Conservation (phyloP, 2,888 invertebrate genomes). For the Aphidius colemani region DNA sequence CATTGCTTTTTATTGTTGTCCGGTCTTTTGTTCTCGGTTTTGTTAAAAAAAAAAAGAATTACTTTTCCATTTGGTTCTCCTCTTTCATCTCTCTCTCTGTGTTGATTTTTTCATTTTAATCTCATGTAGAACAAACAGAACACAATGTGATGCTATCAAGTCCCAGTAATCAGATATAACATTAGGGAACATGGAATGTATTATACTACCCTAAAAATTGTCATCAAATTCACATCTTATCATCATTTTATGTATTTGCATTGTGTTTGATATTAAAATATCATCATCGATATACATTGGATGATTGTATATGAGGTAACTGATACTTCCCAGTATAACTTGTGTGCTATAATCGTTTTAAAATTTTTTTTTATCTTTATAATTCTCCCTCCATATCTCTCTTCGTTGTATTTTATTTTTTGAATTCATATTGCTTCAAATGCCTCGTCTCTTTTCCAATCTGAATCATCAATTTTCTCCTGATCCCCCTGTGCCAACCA, state of each 20-base stretch:
- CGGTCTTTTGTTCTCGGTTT: no score
- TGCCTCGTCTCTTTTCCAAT: no score
- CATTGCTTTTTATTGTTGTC: not conserved
- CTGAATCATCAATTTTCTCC: no score
- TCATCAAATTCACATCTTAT: slow-evolving; percentile 16
- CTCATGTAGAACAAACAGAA: slow-evolving; percentile 1
- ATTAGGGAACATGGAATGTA: no score
- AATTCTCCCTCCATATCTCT: no score
- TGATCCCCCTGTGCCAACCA: no score
- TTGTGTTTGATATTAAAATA: not conserved
- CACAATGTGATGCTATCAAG: slow-evolving; percentile 20
- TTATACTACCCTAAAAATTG: slow-evolving; percentile 15
- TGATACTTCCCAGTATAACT: not conserved
- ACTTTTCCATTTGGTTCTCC: not conserved
- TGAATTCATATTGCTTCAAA: no score
- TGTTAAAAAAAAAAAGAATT: no score
- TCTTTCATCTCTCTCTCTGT: not conserved
- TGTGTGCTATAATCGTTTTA: not conserved
- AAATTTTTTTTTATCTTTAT: no score
- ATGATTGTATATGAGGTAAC: not conserved
- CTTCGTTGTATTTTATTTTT: no score
- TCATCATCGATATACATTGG: slow-evolving; percentile 17
- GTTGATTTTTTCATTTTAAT: not conserved
- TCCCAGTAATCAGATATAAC: slow-evolving; percentile 12
- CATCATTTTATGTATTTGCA: slow-evolving; percentile 8